Conservation (phyloP, 1,140 invertebrate genomes). For the Lanistes nyassanus region DNA sequence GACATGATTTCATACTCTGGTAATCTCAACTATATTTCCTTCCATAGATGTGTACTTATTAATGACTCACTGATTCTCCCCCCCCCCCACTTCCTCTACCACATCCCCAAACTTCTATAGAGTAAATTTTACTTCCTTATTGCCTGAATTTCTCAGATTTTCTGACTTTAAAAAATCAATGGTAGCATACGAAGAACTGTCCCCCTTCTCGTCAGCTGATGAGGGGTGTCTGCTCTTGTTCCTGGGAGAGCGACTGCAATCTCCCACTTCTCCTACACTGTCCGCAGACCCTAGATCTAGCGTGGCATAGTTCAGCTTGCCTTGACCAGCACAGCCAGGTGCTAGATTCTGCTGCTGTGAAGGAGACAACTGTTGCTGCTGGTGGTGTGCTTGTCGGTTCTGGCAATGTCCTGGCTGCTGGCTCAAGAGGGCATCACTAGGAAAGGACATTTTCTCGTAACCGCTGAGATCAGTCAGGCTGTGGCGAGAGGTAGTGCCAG, state of each 20-base stretch:
- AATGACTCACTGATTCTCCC: too few species aligned
- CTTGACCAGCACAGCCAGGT: background rate
- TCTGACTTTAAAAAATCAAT: constrained; percentile 54
- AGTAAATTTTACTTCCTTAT: constrained; percentile 36
- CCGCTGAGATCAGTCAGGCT: constrained; percentile 38
- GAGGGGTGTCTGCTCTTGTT: constrained; percentile 49
- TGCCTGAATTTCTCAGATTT: constrained; percentile 38
- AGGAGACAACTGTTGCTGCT: background rate
- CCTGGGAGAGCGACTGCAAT: constrained; percentile 28
- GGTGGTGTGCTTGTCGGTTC: background rate
- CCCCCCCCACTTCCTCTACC: too few species aligned
- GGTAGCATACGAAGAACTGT: constrained; percentile 48
- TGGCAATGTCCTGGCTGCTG: constrained; percentile 14
- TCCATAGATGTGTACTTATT: too few species aligned
- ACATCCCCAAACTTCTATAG: constrained; percentile 8
- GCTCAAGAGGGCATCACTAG: constrained; percentile 20
- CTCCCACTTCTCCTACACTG: constrained; percentile 23
- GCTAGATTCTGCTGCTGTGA: background rate
- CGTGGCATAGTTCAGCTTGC: constrained; percentile 43
- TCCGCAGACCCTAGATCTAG: constrained; percentile 45
- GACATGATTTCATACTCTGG: too few species aligned
- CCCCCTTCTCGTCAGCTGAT: constrained; percentile 37
- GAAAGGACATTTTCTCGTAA: constrained; percentile 40
- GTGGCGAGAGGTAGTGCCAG: constrained; percentile 19
- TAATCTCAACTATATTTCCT: too few species aligned